Evolutionary conservation across 2,888 invertebrate genomes (phyloP), one percentile per base, ranked within the genome.

Genomic region (Drosophila tripunctata): DNA sequence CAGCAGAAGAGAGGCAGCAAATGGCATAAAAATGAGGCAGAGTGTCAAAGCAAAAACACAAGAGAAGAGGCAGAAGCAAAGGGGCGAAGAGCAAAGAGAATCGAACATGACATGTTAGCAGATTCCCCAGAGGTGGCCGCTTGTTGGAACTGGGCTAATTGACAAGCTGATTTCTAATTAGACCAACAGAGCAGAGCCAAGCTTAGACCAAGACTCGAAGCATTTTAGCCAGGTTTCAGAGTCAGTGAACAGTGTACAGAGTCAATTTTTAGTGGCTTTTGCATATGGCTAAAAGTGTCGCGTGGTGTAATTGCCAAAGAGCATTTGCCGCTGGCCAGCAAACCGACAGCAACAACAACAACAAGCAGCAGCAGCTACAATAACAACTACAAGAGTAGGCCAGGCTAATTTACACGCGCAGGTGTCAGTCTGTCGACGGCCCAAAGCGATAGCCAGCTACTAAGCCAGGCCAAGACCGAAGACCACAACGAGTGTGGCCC

Each of bases 101-200:
- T 33, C 17, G 12, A 68, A 67, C 75, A 83, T 65, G 74, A 62
- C 79, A 63, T 51, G 58, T 45, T 61, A 44, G 8, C 62, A 54
- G 54, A 54, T 36, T 67, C 4, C 45, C 55, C 65, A 45, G 57
- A 40, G 58, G 40, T 55, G 38, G 19, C 33, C 47, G 36, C 48
- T 69, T 40, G 56, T 68, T 52, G 69, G 41, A 40, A 43, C 54
- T 38, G 71, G 78, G 14, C 88, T 90, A 90, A 90, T 90, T 90
- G 89, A 89, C 89, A 88, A 89, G 89, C 87, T 80, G 89, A 88
- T 85, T 89, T 90, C 89, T 90, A 90, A 90, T 90, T 90, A 89
- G 90, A 90, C 90, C 90, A 90, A 3, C 14, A 21, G 6, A 12
- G 45, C 19, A 21, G 7, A 35, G 36, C n/a, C 8, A 15, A 4